These are phyloP conservation scores for Cryptosula pallasiana DNA, from an alignment of 2,888 invertebrate genomes.

Conservation along the genomic window DNA sequence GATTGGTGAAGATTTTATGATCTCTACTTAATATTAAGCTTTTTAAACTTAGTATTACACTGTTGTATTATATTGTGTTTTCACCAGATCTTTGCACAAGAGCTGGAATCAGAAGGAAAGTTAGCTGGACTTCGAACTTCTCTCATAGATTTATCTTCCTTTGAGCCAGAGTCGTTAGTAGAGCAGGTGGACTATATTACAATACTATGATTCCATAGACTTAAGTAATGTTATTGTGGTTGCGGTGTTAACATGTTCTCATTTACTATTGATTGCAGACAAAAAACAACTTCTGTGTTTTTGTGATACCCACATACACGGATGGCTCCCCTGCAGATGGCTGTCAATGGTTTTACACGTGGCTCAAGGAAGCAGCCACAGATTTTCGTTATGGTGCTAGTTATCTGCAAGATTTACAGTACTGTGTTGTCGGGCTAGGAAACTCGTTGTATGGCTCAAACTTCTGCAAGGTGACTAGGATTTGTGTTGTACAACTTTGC, in stretches of 20 bases:
- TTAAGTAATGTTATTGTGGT: no score
- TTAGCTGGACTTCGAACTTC: background rate
- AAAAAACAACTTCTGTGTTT: slow-evolving; percentile 40
- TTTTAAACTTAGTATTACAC: no score
- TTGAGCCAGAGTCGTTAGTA: slow-evolving; percentile 22
- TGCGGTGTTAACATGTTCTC: no score
- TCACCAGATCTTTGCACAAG: slow-evolving; percentile 36
- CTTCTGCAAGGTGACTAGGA: slow-evolving; percentile 23
- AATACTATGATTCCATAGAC: background rate
- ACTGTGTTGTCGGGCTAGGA: slow-evolving; percentile 58
- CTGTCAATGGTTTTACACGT: slow-evolving; percentile 56
- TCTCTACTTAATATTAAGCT: no score
- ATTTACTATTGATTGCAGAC: slow-evolving; percentile 28
- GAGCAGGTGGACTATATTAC: background rate
- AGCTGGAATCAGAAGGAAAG: slow-evolving; percentile 28
- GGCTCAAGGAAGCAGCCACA: slow-evolving; percentile 57
- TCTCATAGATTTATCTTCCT: slow-evolving; percentile 4
- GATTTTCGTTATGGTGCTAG: slow-evolving; percentile 58
- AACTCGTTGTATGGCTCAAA: slow-evolving; percentile 55
- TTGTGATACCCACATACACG: slow-evolving; percentile 58
- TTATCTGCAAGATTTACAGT: slow-evolving; percentile 54
- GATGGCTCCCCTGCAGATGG: slow-evolving; percentile 57
- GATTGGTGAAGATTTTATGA: no score
- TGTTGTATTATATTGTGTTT: no score
- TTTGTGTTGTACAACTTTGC: no score